Evolutionary conservation across 2,797 vertebrate genomes (phyloP), one percentile per base, ranked within the genome.

Genomic region (Myripristis murdjan): DNA sequence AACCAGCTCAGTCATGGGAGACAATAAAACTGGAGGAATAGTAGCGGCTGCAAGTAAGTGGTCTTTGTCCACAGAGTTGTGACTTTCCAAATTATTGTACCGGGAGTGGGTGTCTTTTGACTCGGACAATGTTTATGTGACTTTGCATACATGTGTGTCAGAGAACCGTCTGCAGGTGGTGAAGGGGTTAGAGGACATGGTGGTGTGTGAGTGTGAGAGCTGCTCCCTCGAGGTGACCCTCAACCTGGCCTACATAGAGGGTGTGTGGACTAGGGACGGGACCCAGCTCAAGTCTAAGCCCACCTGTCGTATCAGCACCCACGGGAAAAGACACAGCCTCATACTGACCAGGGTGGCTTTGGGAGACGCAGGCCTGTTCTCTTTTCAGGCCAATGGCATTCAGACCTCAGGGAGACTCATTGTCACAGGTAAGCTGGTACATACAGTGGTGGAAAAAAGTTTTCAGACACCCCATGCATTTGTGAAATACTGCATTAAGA

Each of bases 81-180:
- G 8, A 5, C 5, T 64, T 72, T 55, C 12, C 37, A 5, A 31
- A n/a, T 24, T 57, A 7, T 31, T 44, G 0, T 26, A 33, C 20
- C 14, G 6, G 1, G 1, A 52, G 12, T 8, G 4, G 39, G 31
- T 26, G 16, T 1, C 20, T 49, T 55, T 37, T 2, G 18, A 46
- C 51, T 62, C 10, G 52, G 53, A 79, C 18, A 6, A 24, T 66
- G 20, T 31, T 16, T 75, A 8, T 58, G 9, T 59, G 46, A 18
- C 2, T 16, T 16, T 67, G 5, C 28, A n/a, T 37, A 4, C 8
- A 5, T 15, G 28, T 65, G 47, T 79, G 23, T 15, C 86, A 99
- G 97, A 96, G 93, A 96, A 96, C 47, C 96, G 96, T 70, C 92
- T 98, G 81, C 95, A 95, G 69, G 75, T 99, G 55, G 83, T 97